Conservation (phyloP, 2,888 invertebrate genomes). For the Drosophila macrothrix region DNA sequence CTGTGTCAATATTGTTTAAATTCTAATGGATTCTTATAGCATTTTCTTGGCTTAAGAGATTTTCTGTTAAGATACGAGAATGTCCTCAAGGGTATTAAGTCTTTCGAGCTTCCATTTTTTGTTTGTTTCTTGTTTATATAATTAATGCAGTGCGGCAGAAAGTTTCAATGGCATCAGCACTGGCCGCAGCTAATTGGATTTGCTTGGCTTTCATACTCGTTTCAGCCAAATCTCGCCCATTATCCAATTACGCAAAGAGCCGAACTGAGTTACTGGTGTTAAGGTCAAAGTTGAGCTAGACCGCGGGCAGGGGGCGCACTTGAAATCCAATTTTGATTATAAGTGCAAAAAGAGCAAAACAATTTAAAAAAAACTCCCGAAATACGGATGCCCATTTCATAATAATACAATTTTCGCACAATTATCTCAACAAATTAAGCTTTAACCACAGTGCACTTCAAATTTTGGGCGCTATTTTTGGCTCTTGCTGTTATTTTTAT, state of each 20-base stretch:
- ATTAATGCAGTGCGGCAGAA: conserved; percentile 5
- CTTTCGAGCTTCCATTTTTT: background rate
- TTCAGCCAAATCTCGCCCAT: conserved; percentile 57
- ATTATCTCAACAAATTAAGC: conserved; percentile 79
- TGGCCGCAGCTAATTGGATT: conserved; percentile 63
- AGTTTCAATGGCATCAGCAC: conserved; percentile 28
- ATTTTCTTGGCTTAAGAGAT: background rate
- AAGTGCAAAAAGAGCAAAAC: conserved; percentile 32
- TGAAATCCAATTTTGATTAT: conserved; percentile 77
- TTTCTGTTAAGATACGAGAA: background rate
- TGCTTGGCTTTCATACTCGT: conserved; percentile 41
- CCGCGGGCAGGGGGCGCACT: conserved; percentile 36
- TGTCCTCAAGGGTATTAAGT: background rate
- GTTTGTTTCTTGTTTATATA: background rate
- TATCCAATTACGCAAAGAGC: conserved; percentile 74
- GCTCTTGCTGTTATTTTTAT: conserved; percentile 30
- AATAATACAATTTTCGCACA: conserved; percentile 76
- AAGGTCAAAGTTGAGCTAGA: conserved; percentile 65
- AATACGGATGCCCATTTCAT: conserved; percentile 68
- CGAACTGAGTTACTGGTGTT: conserved; percentile 50
- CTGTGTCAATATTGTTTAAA: background rate
- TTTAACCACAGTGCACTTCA: conserved; percentile 59
- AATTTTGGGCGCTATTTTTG: conserved; percentile 12
- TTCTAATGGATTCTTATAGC: background rate
- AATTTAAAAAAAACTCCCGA: conserved; percentile 28